Evolutionary conservation across 2,888 invertebrate genomes (phyloP).

Genomic region (Hyposoter didymator): DNA sequence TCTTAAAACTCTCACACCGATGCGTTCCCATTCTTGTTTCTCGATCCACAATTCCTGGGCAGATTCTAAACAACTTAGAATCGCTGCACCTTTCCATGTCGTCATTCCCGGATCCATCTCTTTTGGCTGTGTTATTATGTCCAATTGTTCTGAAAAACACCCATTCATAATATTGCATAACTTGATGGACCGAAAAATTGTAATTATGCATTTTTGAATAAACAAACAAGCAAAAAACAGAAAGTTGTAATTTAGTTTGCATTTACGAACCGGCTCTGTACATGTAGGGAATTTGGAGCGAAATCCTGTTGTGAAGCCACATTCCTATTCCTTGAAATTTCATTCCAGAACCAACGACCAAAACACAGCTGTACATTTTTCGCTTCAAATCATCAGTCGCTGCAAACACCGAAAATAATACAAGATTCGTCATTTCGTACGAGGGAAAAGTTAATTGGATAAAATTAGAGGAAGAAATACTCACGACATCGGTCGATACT

Average conservation of each 20-base stretch:
- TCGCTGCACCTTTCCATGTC: constrained; percentile 97
- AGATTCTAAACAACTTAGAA: constrained; percentile 96
- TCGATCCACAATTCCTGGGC: constrained; percentile 97
- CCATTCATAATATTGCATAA: background rate
- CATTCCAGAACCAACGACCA: constrained; percentile 96
- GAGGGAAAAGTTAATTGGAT: background rate
- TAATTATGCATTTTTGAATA: background rate
- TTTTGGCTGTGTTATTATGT: constrained; percentile 95
- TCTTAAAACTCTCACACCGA: constrained; percentile 93
- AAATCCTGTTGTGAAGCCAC: constrained; percentile 95
- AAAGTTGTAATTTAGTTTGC: background rate
- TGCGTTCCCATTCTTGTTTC: constrained; percentile 93
- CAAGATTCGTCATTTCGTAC: background rate
- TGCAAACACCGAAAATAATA: constrained; percentile 75
- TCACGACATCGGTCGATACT: constrained; percentile 95
- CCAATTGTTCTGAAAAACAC: constrained; percentile 89
- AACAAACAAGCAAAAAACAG: too few species aligned
- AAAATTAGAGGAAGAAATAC: constrained; percentile 73
- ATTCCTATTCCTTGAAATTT: constrained; percentile 93
- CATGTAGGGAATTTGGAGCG: constrained; percentile 92
- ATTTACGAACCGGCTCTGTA: constrained; percentile 87
- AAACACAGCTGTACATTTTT: constrained; percentile 96
- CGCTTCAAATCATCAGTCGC: constrained; percentile 94
- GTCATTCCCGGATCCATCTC: constrained; percentile 96
- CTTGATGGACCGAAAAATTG: background rate